Percentiles rank a stretch among this genome's conserved stretches.
Evolutionary conservation across 30 jellyfish, hydroid and myxozoan species (phyloP).

Genomic region (Turritopsis dohrnii): DNA sequence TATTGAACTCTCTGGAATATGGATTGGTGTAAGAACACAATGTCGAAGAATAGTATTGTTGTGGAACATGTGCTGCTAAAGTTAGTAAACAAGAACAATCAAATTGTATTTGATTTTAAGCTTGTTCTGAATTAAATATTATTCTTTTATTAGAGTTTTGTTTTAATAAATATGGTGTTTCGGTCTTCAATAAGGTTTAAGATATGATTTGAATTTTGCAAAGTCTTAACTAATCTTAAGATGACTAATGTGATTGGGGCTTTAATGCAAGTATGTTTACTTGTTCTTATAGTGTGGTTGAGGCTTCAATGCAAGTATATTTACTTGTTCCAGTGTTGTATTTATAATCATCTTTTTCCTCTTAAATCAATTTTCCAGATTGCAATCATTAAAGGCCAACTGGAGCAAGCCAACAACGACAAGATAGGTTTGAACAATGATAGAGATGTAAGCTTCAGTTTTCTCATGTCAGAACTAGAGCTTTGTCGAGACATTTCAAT

Average conservation of each 20-base stretch:
- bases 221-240: too few species aligned
- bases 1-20: not conserved
- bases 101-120: not conserved
- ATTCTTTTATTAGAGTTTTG: not conserved
- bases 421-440: not conserved
- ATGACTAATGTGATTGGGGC: not conserved
- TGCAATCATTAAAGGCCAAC: not conserved
- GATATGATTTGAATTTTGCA: not conserved
- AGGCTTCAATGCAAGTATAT: not conserved
- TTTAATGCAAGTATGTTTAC: not conserved
- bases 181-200: too few species aligned
- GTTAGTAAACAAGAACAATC: not conserved
- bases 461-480: not conserved
- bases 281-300: not conserved
- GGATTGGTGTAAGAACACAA: not conserved
- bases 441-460: not conserved
- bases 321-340: too few species aligned
- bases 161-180: too few species aligned
- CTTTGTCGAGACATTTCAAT: not conserved
- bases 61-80: not conserved
- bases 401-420: not conserved
- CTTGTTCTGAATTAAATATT: not conserved
- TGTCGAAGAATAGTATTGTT: not conserved
- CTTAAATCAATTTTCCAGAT: too few species aligned
- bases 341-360: too few species aligned